A percentile compares a stretch with the other conserved stretches of the same genome.
phyloP scores from a whole-genome alignment of 2,797 vertebrate genomes.

The Orestias chungarensis region DNA sequence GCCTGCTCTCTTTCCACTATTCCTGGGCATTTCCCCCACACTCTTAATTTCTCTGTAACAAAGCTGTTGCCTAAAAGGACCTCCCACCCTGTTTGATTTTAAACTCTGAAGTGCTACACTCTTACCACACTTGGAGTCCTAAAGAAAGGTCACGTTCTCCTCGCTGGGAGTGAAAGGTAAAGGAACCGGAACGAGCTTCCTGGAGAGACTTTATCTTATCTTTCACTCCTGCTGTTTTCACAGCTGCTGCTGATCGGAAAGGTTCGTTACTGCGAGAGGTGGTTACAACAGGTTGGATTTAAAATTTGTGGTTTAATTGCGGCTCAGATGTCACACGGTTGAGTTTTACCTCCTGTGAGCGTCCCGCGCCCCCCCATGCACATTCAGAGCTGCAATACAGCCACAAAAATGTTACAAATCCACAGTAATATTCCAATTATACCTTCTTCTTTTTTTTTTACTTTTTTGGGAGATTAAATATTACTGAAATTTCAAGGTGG shows the following conservation, averaged over 20 bases:
- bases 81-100: constrained; percentile 57
- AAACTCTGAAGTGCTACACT: constrained; percentile 43
- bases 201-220: constrained; percentile 41
- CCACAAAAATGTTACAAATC: constrained; percentile 47
- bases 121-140: constrained; percentile 29
- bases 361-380: constrained; percentile 2
- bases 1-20: constrained; percentile 52
- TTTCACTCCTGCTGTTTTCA: constrained; percentile 52
- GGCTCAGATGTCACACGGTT: constrained; percentile 23
- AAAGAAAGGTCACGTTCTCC: constrained; percentile 29
- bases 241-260: constrained; percentile 58
- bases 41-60: constrained; percentile 53
- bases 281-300: constrained; percentile 38
- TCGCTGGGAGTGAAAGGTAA: constrained; percentile 10
- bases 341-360: constrained; percentile 14
- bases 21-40: constrained; percentile 63
- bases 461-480: background rate
- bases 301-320: constrained; percentile 39
- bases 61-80: constrained; percentile 56
- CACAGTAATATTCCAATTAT: constrained; percentile 23
- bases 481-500: constrained; percentile 15
- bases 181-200: constrained; percentile 32
- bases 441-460: background rate
- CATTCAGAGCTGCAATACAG: constrained; percentile 17
- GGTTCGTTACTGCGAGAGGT: constrained; percentile 58